Evolutionary conservation across 53 echinoderm and acorn worm genomes (phyloP).

Genomic region (Echinometra lucunter): DNA sequence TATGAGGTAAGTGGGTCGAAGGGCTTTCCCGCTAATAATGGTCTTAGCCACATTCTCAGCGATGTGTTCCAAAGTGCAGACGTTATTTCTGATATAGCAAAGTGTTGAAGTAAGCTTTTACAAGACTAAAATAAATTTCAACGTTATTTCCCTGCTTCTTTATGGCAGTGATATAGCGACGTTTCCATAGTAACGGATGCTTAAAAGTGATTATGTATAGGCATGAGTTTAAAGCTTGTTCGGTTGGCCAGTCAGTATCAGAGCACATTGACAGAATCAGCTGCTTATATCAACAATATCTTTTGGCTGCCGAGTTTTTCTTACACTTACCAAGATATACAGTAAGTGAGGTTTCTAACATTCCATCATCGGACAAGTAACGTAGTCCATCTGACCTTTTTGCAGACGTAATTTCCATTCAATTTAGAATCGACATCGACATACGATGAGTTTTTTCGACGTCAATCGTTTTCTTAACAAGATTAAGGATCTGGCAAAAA

Average conservation of each 20-base stretch:
- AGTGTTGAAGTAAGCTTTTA: not conserved
- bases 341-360: not conserved
- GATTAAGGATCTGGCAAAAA: no score
- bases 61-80: not conserved
- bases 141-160: not conserved
- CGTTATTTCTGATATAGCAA: not conserved
- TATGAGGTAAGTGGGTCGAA: not conserved
- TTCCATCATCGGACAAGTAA: not conserved
- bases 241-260: not conserved
- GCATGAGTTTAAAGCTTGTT: not conserved
- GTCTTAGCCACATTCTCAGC: not conserved
- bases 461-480: not conserved
- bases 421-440: not conserved
- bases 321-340: not conserved
- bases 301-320: not conserved
- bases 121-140: no score
- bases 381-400: not conserved
- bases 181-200: not conserved
- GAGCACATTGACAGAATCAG: not conserved
- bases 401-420: not conserved
- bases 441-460: not conserved
- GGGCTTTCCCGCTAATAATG: not conserved
- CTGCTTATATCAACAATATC: not conserved
- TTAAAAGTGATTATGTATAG: not conserved
- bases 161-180: not conserved